A percentile compares a stretch with the other conserved stretches of the same genome.
phyloP scores from a whole-genome alignment of 2,888 invertebrate genomes.

The Pardosa pseudoannulata region DNA sequence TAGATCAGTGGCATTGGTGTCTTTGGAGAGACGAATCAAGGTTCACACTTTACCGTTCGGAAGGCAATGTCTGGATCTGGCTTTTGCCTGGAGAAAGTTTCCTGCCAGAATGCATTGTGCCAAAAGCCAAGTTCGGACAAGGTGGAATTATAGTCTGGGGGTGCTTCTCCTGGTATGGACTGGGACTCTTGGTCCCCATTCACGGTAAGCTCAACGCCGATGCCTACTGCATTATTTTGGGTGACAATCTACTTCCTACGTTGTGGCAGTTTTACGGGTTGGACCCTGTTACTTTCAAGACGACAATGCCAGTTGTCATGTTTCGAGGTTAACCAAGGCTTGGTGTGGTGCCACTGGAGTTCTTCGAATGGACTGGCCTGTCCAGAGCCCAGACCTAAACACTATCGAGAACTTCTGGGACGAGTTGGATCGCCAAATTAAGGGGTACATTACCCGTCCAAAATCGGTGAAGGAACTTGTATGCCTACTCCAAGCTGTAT shows the following conservation, averaged over 20 bases:
- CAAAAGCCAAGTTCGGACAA: neutral
- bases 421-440: no score
- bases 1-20: neutral
- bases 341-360: no score
- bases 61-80: neutral
- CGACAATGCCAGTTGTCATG: no score
- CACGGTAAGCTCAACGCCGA: neutral
- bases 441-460: no score
- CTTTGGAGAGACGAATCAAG: conserved; percentile 9
- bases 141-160: neutral
- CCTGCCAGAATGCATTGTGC: neutral
- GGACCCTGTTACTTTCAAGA: neutral
- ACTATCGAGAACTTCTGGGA: no score
- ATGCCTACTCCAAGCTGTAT: no score
- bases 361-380: no score
- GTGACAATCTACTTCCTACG: neutral
- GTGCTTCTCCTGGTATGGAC: conserved; percentile 7
- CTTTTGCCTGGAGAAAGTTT: neutral
- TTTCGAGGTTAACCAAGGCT: no score
- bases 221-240: neutral
- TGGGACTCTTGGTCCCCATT: neutral
- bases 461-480: no score
- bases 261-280: neutral
- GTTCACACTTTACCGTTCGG: neutral
- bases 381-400: no score